Base-by-base conservation (phyloP, 1,140 invertebrate genomes). In the Linepithema humile region DNA sequence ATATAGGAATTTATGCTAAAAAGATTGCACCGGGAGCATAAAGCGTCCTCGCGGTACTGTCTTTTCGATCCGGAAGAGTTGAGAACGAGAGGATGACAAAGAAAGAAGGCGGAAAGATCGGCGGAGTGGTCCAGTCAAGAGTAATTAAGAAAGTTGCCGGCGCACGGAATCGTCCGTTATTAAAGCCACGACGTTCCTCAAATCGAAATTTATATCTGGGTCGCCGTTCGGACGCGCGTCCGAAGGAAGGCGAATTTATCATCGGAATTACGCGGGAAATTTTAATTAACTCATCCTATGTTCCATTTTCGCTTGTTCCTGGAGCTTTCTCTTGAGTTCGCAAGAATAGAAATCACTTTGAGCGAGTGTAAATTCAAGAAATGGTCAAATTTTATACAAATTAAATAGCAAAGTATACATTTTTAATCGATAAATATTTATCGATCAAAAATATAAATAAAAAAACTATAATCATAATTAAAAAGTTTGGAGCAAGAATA, bases 111-210 rank as follows among this genome's bases (percentile, higher is more conserved):
- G 48, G 43, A 67, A 85, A 53, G 26, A 57, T 29, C 45, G 48
- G 35, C 38, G 15, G 20, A 65, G 40, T n/a, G 26, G 50, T 60
- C 69, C 62, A 23, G 53, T 82, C 45, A 32, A 80, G 38, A 86
- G 77, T 89, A 89, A 90, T 89, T 89, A 90, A 59, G 86, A 90
- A 90, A 89, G 85, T 90, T 88, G 84, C 73, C 50, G 55, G 65
- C 43, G 59, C 45, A 59, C 59, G n/a, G 83, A 84, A 85, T 86
- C 64, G 53, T 57, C 40, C 70, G 84, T 88, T 89, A 90, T 90
- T 89, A 89, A 88, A 89, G 67, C n/a, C 83, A 53, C 29, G 48
- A n/a, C 72, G 75, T 77, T 50, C 57, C 80, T 84, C 80, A 73
- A 85, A 82, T 82, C 83, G 75, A 82, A 89, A 90, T 88, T 90